Evolutionary conservation across 2,797 vertebrate species (phyloP).

Genomic region (Orestias chungarensis): DNA sequence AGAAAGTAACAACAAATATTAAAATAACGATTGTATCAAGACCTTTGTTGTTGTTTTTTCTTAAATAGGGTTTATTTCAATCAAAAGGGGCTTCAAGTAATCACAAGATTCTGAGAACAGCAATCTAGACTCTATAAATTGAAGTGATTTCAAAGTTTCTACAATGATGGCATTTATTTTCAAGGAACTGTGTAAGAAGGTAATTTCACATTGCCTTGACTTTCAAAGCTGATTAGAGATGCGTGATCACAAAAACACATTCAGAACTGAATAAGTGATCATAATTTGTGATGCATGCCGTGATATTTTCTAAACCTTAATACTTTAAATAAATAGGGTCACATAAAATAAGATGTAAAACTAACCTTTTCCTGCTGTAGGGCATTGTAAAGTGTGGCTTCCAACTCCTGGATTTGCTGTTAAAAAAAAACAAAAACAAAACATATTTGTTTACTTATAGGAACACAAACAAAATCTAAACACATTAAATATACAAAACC

Average conservation of each 20-base stretch:
- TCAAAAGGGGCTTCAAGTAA: constrained; percentile 1
- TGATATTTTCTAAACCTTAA: background rate
- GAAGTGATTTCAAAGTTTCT: background rate
- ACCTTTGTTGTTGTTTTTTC: background rate
- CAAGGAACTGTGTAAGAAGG: background rate
- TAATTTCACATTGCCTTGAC: background rate
- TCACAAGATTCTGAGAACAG: constrained; percentile 1
- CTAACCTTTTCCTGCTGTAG: constrained; percentile 94
- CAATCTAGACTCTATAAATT: background rate
- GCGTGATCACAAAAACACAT: background rate
- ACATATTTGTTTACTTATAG: background rate
- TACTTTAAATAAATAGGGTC: background rate
- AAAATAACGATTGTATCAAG: background rate
- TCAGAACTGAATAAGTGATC: background rate
- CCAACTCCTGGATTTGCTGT: constrained; percentile 99
- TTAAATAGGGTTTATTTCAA: background rate
- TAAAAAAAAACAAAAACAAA: constrained; percentile 24
- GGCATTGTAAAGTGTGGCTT: constrained; percentile 97
- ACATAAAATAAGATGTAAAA: background rate
- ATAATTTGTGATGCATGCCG: background rate
- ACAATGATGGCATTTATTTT: background rate
- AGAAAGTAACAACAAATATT: background rate
- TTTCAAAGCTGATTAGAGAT: background rate
- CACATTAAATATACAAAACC: background rate
- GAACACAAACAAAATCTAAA: background rate